phyloP scores from a whole-genome alignment of 2,797 vertebrate genomes.

The Squalus acanthias region DNA sequence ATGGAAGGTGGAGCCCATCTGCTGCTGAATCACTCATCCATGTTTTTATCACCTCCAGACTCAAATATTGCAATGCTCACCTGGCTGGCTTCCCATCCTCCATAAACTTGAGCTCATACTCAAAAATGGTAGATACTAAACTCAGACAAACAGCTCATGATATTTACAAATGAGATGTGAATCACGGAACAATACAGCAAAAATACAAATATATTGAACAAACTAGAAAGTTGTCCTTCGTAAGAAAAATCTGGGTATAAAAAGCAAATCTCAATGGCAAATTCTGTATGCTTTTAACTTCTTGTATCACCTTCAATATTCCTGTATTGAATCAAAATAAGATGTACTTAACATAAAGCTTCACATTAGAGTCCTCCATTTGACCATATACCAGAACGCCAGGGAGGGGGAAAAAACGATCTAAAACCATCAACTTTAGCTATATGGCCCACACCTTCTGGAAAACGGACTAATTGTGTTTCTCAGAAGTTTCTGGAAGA shows the following conservation, averaged over 20 bases:
- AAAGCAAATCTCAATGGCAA: too few species aligned
- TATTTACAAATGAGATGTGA: neutral
- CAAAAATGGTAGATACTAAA: neutral
- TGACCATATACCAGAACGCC: neutral
- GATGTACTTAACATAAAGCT: neutral
- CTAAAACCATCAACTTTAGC: neutral
- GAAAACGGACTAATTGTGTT: neutral
- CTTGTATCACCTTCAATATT: too few species aligned
- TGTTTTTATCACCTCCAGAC: too few species aligned
- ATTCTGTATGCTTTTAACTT: too few species aligned
- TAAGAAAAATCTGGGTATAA: too few species aligned
- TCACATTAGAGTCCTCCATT: neutral
- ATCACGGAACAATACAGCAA: too few species aligned
- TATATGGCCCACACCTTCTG: neutral
- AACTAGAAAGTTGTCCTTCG: too few species aligned
- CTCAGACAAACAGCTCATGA: neutral
- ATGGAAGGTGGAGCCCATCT: too few species aligned
- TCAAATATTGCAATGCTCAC: too few species aligned
- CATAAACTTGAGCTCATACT: neutral
- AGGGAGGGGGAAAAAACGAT: neutral
- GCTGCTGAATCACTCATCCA: too few species aligned
- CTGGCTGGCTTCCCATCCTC: neutral
- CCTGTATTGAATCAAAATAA: too few species aligned
- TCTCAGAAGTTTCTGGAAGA: neutral
- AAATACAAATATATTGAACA: too few species aligned